Base-by-base conservation (phyloP, 2,888 invertebrate species). In the Aleiodes alternator region DNA sequence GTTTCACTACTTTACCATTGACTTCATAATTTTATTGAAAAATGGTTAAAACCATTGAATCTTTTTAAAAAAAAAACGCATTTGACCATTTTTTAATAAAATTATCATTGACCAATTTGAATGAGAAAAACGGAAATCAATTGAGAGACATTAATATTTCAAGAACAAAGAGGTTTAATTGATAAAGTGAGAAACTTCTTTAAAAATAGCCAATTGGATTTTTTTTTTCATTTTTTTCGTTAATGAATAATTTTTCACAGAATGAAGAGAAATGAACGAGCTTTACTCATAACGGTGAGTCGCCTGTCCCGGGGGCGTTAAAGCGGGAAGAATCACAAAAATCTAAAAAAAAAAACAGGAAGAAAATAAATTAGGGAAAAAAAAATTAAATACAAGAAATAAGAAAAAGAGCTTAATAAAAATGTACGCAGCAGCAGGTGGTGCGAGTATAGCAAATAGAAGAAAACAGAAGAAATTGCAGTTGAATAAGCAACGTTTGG, bases 391-490 rank as follows among this genome's bases (percentile, higher is more conserved):
- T 48, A 57, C 9, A 71, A 55, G 16, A 53, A 6, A 16, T 53
- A 53, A 53, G 5, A 34, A 38, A 34, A 51, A 48, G 72, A 72
- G 16, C 74, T 70, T 56, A 70, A 73, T 72, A 82, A 83, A 81
- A 81, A 96, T 96, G 96, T 96, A 96, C 92, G 96, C 96, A 88
- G 96, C 96, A 89, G 96, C 96, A 89, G 96, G 96, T 90, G 96
- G 96, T 90, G 95, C 96, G 87, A 95, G 95, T 88, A 92, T 96
- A 90, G 96, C 96, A 90, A 95, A 95, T 91, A 94, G 96, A 87
- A 89, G 90, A 81, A 90, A 90, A 80, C 92, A 92, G 85, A 92
- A 91, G 90, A 90, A 88, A 84, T 90, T 89, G 90, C 91, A 87
- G 87, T 88, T 84, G 79, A 89, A 79, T 84, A 87, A 83, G 75